Evolutionary conservation across 2,888 invertebrate species (phyloP).

Genomic region (Mimas tiliae): DNA sequence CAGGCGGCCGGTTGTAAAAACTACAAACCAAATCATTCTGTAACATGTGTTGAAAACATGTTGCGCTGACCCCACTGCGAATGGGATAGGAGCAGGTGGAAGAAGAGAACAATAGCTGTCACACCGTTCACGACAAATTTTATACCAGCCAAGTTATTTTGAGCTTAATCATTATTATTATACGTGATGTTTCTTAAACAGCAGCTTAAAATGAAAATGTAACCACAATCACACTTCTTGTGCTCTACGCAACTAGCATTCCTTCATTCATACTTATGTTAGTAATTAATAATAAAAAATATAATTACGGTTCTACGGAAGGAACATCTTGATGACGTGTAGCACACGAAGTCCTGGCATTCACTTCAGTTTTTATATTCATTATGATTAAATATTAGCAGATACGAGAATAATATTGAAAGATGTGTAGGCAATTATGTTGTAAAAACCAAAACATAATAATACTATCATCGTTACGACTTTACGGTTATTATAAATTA

Average conservation of each 20-base stretch:
- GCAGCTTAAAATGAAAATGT: conserved; percentile 23
- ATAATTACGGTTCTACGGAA: conserved; percentile 66
- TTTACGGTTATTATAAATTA: conserved; percentile 9
- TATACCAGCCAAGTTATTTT: too few relatives aligned
- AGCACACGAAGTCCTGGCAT: conserved; percentile 74
- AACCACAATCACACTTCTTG: conserved; percentile 69
- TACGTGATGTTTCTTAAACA: neutral
- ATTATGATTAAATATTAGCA: neutral
- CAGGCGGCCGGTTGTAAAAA: too few relatives aligned
- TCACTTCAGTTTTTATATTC: conserved; percentile 35
- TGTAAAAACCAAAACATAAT: neutral
- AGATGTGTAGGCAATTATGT: conserved; percentile 1
- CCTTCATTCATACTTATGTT: conserved; percentile 63
- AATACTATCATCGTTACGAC: neutral
- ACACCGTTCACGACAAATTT: too few relatives aligned
- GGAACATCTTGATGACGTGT: conserved; percentile 69
- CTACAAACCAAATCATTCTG: too few relatives aligned
- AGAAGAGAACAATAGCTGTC: too few relatives aligned
- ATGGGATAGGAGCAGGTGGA: too few relatives aligned
- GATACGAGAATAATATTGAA: neutral
- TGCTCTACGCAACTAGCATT: conserved; percentile 75
- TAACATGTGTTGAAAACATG: too few relatives aligned
- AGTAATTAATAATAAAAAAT: conserved; percentile 37
- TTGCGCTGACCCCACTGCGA: too few relatives aligned
- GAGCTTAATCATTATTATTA: neutral